Evolutionary conservation across 2,797 vertebrate species (phyloP).

Genomic region (Salarias fasciatus): DNA sequence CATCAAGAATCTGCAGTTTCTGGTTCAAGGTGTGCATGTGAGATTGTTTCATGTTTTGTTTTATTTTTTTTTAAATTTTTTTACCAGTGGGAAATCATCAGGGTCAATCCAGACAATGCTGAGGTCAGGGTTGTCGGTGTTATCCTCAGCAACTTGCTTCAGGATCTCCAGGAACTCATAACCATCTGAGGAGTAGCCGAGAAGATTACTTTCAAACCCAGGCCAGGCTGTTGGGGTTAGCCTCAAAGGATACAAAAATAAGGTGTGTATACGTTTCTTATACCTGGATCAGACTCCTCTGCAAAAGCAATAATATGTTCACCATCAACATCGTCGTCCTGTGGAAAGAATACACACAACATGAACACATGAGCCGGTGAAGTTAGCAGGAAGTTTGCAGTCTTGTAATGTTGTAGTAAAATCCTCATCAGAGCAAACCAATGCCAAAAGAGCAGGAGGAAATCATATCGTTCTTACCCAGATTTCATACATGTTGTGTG

Average conservation of each 20-base stretch:
- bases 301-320: slow-evolving; percentile 93
- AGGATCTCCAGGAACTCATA: slow-evolving; percentile 92
- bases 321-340: slow-evolving; percentile 88
- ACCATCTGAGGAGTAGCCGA: slow-evolving; percentile 81
- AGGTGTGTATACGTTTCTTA: background rate
- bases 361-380: background rate
- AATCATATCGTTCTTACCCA: slow-evolving; percentile 75
- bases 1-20: background rate
- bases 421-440: background rate
- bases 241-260: too few relatives aligned
- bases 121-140: slow-evolving; percentile 90
- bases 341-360: slow-evolving; percentile 18
- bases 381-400: background rate
- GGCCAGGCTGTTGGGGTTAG: background rate
- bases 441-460: background rate
- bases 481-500: slow-evolving; percentile 92
- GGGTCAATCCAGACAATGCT: slow-evolving; percentile 96
- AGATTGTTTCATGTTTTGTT: background rate
- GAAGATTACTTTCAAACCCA: background rate
- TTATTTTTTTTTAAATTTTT: slow-evolving; percentile 39
- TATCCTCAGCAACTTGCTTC: slow-evolving; percentile 90
- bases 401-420: too few relatives aligned
- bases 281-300: slow-evolving; percentile 90
- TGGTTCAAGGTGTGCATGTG: too few relatives aligned
- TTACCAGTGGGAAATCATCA: slow-evolving; percentile 93